A percentile compares a stretch with the other conserved stretches of the same genome.
Conservation (phyloP, 2,113 vertebrate genomes). For the Oxyura jamaicensis region DNA sequence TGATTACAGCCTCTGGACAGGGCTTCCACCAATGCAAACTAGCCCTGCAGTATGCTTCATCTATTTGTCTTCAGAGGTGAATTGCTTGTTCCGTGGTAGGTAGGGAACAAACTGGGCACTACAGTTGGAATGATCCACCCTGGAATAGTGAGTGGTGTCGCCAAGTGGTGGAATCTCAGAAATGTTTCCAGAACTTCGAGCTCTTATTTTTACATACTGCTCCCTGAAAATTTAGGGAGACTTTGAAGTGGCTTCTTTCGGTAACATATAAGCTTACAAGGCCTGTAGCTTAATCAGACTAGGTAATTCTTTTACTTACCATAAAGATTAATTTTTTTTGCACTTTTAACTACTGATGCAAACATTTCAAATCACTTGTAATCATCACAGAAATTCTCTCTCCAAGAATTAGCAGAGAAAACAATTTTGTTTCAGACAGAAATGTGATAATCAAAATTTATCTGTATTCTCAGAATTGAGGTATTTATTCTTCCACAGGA, state of each 20-base stretch:
- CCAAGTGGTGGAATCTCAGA: not conserved
- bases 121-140: not conserved
- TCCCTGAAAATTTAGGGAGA: not conserved
- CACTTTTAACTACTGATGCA: not conserved
- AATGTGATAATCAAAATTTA: constrained; percentile 12
- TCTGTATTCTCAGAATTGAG: constrained; percentile 26
- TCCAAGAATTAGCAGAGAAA: constrained; percentile 27
- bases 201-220: not conserved
- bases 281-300: constrained; percentile 16
- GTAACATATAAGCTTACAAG: not conserved
- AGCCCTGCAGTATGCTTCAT: not conserved
- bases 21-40: not conserved
- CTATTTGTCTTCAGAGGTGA: not conserved
- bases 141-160: not conserved
- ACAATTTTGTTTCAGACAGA: constrained; percentile 34
- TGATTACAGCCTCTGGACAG: not conserved
- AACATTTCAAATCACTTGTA: constrained; percentile 3
- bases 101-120: not conserved
- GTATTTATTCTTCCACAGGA: constrained; percentile 51
- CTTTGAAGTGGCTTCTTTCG: not conserved
- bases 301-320: constrained; percentile 49
- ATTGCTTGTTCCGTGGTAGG: not conserved
- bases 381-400: constrained; percentile 18
- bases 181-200: not conserved
- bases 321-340: constrained; percentile 45